A percentile compares a stretch with the other conserved stretches of the same genome.
These are phyloP conservation scores for Lophura nycthemera DNA, from an alignment of 2,113 vertebrate genomes.

Conservation along the genomic window DNA sequence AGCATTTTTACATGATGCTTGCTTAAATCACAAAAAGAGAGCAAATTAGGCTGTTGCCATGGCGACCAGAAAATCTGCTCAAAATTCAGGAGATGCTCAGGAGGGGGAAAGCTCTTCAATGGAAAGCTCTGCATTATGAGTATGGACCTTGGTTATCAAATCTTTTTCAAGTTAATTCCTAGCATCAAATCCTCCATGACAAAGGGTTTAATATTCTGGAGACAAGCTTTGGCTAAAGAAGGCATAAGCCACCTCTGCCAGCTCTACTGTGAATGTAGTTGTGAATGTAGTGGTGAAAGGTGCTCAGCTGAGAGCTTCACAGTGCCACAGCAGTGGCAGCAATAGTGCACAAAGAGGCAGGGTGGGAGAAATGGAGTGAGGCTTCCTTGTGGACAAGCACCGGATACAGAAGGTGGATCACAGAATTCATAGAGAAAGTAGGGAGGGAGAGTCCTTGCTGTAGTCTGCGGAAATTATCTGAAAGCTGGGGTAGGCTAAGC, in stretches of 20 bases:
- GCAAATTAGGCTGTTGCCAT: conserved; percentile 68
- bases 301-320: not conserved
- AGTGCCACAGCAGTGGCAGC: not conserved
- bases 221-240: conserved; percentile 3
- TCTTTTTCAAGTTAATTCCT: conserved; percentile 45
- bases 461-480: not conserved
- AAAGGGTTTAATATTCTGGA: not conserved
- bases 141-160: conserved; percentile 45
- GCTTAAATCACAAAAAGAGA: conserved; percentile 60
- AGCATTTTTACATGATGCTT: conserved; percentile 49
- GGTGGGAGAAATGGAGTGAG: not conserved
- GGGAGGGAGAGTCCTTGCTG: not conserved
- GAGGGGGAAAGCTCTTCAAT: not conserved
- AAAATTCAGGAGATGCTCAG: conserved; percentile 44
- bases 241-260: not conserved
- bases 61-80: conserved; percentile 64
- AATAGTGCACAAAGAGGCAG: not conserved
- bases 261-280: not conserved
- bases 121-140: conserved; percentile 4
- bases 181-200: conserved; percentile 18
- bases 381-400: not conserved
- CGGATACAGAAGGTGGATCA: not conserved
- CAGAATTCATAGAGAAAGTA: not conserved
- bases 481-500: not conserved
- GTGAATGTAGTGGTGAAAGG: not conserved